These are phyloP conservation scores for Brenthis ino DNA, from an alignment of 2,888 invertebrate species.

Conservation along the genomic window DNA sequence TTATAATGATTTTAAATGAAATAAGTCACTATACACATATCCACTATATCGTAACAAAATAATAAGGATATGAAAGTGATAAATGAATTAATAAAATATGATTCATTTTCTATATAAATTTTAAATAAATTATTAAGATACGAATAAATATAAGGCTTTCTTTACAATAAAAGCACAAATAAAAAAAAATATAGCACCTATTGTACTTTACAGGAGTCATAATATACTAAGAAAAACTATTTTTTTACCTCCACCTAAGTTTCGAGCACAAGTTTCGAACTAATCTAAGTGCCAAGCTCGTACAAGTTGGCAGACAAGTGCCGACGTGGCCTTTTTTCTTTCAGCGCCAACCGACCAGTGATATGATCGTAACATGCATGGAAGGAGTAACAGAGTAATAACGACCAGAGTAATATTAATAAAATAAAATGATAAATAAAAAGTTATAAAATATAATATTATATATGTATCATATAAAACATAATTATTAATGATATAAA, in stretches of 20 bases:
- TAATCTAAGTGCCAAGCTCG: constrained; percentile 74
- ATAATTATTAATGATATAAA: too few species aligned
- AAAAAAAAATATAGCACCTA: neutral
- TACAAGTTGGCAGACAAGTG: constrained; percentile 77
- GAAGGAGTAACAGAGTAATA: constrained; percentile 38
- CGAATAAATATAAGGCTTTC: too few species aligned
- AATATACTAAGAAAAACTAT: constrained; percentile 20
- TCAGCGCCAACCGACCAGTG: constrained; percentile 62
- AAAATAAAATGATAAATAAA: neutral
- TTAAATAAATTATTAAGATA: too few species aligned
- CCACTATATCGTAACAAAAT: too few species aligned
- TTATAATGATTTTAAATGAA: neutral
- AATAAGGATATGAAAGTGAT: too few species aligned
- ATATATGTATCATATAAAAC: neutral
- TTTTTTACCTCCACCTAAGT: constrained; percentile 36
- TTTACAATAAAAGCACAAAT: neutral
- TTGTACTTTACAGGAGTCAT: constrained; percentile 6
- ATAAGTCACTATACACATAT: neutral
- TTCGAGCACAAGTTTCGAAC: constrained; percentile 60
- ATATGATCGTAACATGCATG: constrained; percentile 80
- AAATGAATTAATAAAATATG: too few species aligned
- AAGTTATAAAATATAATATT: neutral
- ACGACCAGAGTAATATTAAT: constrained; percentile 10
- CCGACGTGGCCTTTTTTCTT: constrained; percentile 68
- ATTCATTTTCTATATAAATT: too few species aligned